These are phyloP conservation scores for Fragariocoptes setiger DNA, from an alignment of 1,140 invertebrate species.

Conservation along the genomic window DNA sequence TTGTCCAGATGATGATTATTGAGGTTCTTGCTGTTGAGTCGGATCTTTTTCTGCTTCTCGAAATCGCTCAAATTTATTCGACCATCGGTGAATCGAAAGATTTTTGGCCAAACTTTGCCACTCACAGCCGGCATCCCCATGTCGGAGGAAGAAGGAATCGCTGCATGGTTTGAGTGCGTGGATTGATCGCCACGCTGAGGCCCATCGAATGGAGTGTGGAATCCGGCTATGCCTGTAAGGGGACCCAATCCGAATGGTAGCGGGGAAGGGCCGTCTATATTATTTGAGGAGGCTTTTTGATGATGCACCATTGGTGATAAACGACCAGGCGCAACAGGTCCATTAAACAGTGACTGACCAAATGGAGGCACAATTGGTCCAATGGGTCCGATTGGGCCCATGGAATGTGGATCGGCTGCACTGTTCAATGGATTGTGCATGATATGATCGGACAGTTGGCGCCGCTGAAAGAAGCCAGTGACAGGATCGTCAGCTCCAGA, in stretches of 20 bases:
- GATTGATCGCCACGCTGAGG: background rate
- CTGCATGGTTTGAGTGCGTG: background rate
- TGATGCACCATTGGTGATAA: too few relatives aligned
- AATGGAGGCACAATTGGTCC: too few relatives aligned
- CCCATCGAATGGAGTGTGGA: background rate
- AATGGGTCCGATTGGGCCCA: too few relatives aligned
- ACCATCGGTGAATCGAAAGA: constrained; percentile 10
- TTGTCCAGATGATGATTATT: constrained; percentile 4
- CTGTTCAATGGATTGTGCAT: too few relatives aligned
- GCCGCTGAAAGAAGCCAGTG: too few relatives aligned
- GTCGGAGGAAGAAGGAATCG: background rate
- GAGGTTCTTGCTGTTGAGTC: constrained; percentile 20
- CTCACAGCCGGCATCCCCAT: background rate
- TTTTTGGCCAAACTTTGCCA: constrained; percentile 6
- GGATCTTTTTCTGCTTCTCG: constrained; percentile 26
- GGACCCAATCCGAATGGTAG: background rate
- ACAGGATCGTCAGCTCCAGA: too few relatives aligned
- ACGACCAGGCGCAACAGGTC: too few relatives aligned
- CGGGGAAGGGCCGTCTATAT: too few relatives aligned
- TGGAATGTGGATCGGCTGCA: too few relatives aligned
- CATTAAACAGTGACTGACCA: too few relatives aligned
- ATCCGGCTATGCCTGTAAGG: background rate
- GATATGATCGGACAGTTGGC: too few relatives aligned
- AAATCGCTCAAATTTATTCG: constrained; percentile 19
- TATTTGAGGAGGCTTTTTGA: too few relatives aligned